A percentile compares a stretch with the other conserved stretches of the same genome.
Evolutionary conservation across 2,888 invertebrate species (phyloP).

Genomic region (Miltochrista miniata): DNA sequence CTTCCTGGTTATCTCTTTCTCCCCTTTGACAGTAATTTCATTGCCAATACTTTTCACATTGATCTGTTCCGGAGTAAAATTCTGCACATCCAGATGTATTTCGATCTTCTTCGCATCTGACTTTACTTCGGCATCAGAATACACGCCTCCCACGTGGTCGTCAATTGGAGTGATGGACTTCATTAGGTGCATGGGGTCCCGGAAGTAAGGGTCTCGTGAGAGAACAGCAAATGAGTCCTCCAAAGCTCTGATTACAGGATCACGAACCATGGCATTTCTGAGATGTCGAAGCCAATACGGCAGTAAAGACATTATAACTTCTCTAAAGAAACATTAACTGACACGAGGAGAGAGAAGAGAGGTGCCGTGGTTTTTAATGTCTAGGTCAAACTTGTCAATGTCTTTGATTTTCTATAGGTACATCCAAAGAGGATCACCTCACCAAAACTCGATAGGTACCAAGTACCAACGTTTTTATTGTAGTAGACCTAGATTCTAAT

Average conservation of each 20-base stretch:
- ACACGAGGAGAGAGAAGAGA: too few species aligned
- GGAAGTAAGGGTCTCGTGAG: conserved; percentile 69
- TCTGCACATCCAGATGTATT: conserved; percentile 89
- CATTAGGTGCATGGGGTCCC: conserved; percentile 64
- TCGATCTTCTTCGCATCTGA: conserved; percentile 87
- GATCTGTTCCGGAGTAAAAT: conserved; percentile 91
- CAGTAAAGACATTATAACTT: conserved; percentile 61
- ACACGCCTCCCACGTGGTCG: conserved; percentile 73
- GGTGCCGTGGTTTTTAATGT: too few species aligned
- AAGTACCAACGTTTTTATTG: too few species aligned
- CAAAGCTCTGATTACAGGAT: conserved; percentile 58
- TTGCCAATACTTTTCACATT: conserved; percentile 90
- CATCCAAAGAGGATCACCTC: too few species aligned
- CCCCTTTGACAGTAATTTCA: conserved; percentile 89
- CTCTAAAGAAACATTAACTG: too few species aligned
- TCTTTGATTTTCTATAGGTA: too few species aligned
- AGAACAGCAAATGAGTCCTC: conserved; percentile 68
- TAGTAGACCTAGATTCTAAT: too few species aligned
- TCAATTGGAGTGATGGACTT: conserved; percentile 46
- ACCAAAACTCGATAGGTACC: too few species aligned
- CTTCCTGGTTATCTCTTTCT: conserved; percentile 89
- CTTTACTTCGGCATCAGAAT: conserved; percentile 81
- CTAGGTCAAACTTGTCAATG: too few species aligned
- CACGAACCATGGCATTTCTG: conserved; percentile 62
- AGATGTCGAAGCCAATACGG: conserved; percentile 77